Percentiles rank a stretch among this genome's conserved stretches.
These are phyloP conservation scores for Eudyptes chrysolophus DNA, from an alignment of 2,113 vertebrate genomes.

Conservation along the genomic window DNA sequence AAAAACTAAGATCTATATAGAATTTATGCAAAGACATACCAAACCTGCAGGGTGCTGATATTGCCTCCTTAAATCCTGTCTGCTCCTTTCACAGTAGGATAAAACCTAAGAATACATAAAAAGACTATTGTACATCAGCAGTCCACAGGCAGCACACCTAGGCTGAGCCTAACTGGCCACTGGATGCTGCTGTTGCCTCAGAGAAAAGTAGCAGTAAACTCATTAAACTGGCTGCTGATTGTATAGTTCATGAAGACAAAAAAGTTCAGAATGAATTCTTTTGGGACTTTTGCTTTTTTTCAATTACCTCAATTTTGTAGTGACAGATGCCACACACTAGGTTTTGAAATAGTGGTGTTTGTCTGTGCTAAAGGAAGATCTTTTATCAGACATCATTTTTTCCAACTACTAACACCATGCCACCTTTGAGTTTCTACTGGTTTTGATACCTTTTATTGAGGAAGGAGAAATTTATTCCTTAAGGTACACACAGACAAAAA, in stretches of 20 bases:
- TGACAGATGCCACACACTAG: background rate
- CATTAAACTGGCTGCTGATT: constrained; percentile 58
- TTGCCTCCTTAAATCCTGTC: background rate
- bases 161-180: constrained; percentile 25
- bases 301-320: constrained; percentile 11
- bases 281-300: constrained; percentile 6
- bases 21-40: background rate
- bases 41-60: background rate
- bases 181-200: constrained; percentile 52
- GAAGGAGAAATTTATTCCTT: background rate
- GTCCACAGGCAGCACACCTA: background rate
- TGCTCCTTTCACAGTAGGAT: background rate
- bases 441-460: background rate
- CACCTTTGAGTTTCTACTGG: background rate
- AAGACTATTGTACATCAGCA: background rate
- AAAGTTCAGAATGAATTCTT: constrained; percentile 34
- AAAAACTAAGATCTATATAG: background rate
- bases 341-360: background rate
- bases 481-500: rapidly evolving
- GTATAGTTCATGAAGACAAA: background rate
- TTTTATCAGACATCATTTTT: background rate
- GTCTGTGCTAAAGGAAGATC: background rate
- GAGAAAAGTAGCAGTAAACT: constrained; percentile 31
- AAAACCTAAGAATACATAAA: constrained; percentile 6
- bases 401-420: background rate